Evolutionary conservation across 2,888 invertebrate genomes (phyloP), one percentile per base, ranked within the genome.

Genomic region (Schizaphis graminum): DNA sequence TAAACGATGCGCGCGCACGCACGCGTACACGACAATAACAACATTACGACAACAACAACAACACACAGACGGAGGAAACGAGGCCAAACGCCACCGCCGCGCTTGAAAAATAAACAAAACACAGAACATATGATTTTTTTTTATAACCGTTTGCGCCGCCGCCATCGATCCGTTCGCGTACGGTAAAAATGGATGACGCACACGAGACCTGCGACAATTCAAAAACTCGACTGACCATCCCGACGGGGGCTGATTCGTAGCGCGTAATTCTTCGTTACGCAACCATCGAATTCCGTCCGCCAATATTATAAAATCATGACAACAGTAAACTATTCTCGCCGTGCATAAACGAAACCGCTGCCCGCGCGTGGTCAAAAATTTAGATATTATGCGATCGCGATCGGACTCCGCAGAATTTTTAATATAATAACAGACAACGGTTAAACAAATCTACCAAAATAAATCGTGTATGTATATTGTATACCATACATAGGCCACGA

Each of bases 71-170:
- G 49, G 90, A 47, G n/a, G 35, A 94, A 77, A 91, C 94, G 88
- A 94, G 94, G 92, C 88, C 92, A 61, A 53, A 89, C 89, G 93
- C 89, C 47, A 53, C 41, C 53, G 89, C 47, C 56, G 93, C 13
- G 35, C 88, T 53, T 28, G 53, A 67, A 53, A 92, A 77, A 92
- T 92, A 92, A 88, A 87, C 61, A 92, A 87, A 91, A 91, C 91
- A 91, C 35, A 10, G 91, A 91, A 86, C 91, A 86, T 86, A 57
- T 86, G 91, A 86, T 91, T n/a, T 86, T 86, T 47, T 49, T 49
- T n/a, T 24, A 47, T 47, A 86, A n/a, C 10, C n/a, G 67, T 67
- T n/a, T 16, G 16, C 21, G n/a, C 28, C n/a, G 49, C n/a, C 86
- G n/a, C 49, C n/a, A 87, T 49, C 49, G 87, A 87, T 49, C 16